Evolutionary conservation across 2,797 vertebrate genomes (phyloP), one percentile per base, ranked within the genome.

Genomic region (Acanthopagrus latus): DNA sequence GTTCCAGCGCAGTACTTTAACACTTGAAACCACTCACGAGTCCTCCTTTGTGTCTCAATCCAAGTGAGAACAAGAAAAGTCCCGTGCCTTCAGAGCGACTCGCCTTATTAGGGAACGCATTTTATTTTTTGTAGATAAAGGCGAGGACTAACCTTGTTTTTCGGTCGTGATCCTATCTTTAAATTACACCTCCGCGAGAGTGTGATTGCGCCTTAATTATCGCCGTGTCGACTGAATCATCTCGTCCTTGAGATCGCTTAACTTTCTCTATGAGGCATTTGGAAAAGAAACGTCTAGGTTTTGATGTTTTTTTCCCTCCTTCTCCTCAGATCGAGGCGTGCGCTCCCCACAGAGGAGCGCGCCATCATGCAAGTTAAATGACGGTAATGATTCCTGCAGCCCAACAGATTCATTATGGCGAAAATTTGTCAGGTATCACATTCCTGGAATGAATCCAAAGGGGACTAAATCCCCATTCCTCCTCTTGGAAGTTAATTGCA

Each of bases 401-500:
- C 78, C 82, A 65, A 72, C 79, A 92, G 64, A 87, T 85, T 91
- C 78, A 88, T 88, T 89, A 86, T 29, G 55, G 57, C 50, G 44
- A 85, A 88, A 60, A 81, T 83, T 83, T 82, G 80, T 88, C 88
- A 90, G 88, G 86, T 80, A 87, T 89, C 78, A 80, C 86, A 76
- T 85, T 86, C 78, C 70, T 72, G 72, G 75, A 88, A 85, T 88
- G 69, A 86, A 86, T 92, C 87, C 87, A 82, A 84, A 74, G 82
- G 88, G 88, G 91, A 77, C 78, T 54, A 60, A 84, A 88, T 88
- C 80, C 82, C 71, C 86, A 76, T 86, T 83, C 60, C 71, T 87
- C 65, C 73, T 82, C 78, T 69, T 18, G 20, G 75, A 33, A 91
- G 88, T 93, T 94, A 95, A 94, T 92, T 94, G 89, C 87, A 88